These are phyloP conservation scores for Cephus runcator DNA, from an alignment of 2,888 invertebrate species.

Conservation along the genomic window DNA sequence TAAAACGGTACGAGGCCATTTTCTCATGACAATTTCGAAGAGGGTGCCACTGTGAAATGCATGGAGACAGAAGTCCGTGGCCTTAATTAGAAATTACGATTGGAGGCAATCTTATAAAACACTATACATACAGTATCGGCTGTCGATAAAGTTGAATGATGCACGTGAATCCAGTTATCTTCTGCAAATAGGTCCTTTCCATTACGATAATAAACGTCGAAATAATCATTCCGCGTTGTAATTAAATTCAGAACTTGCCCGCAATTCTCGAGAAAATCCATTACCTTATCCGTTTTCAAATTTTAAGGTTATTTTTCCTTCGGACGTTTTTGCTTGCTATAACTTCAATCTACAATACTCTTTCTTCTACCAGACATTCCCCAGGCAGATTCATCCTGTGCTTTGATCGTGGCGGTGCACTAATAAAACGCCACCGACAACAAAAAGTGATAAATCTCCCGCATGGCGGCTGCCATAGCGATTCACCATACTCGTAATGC, in stretches of 20 bases:
- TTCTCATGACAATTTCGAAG: neutral
- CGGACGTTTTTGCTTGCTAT: neutral
- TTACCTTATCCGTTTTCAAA: neutral
- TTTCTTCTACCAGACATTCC: neutral
- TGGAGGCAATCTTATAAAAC: neutral
- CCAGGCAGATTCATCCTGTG: neutral
- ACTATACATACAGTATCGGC: neutral
- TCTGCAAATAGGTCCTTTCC: neutral
- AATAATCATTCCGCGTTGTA: neutral
- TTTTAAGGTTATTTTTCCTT: neutral
- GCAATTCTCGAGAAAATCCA: neutral
- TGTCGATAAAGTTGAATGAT: neutral
- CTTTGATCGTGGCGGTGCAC: conserved; percentile 2
- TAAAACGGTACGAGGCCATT: neutral
- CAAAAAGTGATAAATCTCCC: conserved; percentile 34
- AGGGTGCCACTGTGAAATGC: neutral
- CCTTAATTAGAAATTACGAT: neutral
- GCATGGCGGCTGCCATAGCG: conserved; percentile 14
- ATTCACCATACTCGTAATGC: conserved; percentile 29
- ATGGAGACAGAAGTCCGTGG: neutral
- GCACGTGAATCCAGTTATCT: neutral
- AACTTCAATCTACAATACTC: neutral
- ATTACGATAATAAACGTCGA: neutral
- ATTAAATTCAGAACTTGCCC: neutral
- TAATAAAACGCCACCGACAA: conserved; percentile 15